phyloP scores from a whole-genome alignment of 2,888 invertebrate species.

The Cerastis rubricosa region DNA sequence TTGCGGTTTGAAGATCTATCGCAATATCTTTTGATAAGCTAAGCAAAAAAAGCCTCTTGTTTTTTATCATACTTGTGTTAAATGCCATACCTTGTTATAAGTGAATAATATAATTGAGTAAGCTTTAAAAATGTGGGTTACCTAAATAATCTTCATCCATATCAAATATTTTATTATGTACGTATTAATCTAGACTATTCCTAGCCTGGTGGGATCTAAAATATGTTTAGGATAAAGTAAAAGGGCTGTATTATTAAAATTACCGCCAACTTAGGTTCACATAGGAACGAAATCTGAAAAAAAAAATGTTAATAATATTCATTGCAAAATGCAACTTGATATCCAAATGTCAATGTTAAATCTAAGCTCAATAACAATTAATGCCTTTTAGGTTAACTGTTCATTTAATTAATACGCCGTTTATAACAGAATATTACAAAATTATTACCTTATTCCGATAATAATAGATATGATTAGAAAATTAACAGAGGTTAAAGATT shows the following conservation, averaged over 20 bases:
- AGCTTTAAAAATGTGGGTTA: constrained; percentile 1
- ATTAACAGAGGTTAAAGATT: constrained; percentile 34
- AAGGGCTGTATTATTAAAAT: not conserved
- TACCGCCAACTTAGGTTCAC: no score
- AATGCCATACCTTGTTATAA: constrained; percentile 28
- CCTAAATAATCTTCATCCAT: no score
- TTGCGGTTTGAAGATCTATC: constrained; percentile 51
- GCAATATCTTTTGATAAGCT: constrained; percentile 33
- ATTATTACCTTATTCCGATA: not conserved
- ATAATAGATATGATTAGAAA: constrained; percentile 8
- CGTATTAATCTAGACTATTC: not conserved
- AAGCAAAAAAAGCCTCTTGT: constrained; percentile 24
- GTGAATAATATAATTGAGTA: constrained; percentile 1
- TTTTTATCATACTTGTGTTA: constrained; percentile 11
- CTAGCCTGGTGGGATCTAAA: not conserved
- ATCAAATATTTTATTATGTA: not conserved
- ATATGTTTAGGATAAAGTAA: not conserved
- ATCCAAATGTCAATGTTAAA: constrained; percentile 43
- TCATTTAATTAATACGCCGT: not conserved
- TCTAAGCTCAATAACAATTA: constrained; percentile 15
- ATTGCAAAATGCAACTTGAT: constrained; percentile 11
- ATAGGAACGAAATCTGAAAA: not conserved
- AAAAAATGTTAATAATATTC: constrained; percentile 16
- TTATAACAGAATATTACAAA: constrained; percentile 2
- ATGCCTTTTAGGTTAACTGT: not conserved